Evolutionary conservation across 2,888 invertebrate species (phyloP), one percentile per base, ranked within the genome.

Genomic region (Gonocerus acuteangulatus): DNA sequence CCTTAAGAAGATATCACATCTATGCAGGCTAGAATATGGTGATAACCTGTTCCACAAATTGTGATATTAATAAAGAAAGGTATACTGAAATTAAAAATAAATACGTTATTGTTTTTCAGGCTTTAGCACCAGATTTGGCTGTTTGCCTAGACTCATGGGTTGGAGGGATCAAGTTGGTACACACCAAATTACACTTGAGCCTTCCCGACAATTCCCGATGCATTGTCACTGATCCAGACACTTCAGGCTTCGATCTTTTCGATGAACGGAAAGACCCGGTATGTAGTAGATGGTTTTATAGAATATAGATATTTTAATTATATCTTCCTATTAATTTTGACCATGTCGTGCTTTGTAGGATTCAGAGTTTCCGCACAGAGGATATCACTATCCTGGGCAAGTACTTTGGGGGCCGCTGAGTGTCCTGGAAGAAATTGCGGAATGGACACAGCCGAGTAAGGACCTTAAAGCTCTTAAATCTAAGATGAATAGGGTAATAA

Each of bases 71-170:
- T n/a, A n/a, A n/a, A n/a, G n/a, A n/a, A n/a, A n/a, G n/a, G n/a
- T n/a, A n/a, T n/a, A n/a, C n/a, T n/a, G n/a, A n/a, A n/a, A n/a
- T n/a, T n/a, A n/a, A n/a, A n/a, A n/a, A n/a, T n/a, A n/a, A n/a
- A n/a, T n/a, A n/a, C n/a, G n/a, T n/a, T n/a, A n/a, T n/a, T n/a
- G n/a, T 60, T 3, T 44, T 62, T n/a, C 68, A 82, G 82, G 86
- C 86, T 72, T 90, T 88, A 75, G 84, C 87, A 61, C 80, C 85
- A 0, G 90, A 92, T 71, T 82, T 87, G 69, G 89, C 91, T 27
- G 91, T 94, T 2, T 91, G 89, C 70, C 79, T 92, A 67, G 90
- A 90, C 70, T 87, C 87, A 0, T 92, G 91, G 92, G 88, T 92
- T 56, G 92, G 92, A 52, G 86, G 86, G 62, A 85, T 89, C n/a